Evolutionary conservation across 2,797 vertebrate species (phyloP).

Genomic region (Mico argentatus): DNA sequence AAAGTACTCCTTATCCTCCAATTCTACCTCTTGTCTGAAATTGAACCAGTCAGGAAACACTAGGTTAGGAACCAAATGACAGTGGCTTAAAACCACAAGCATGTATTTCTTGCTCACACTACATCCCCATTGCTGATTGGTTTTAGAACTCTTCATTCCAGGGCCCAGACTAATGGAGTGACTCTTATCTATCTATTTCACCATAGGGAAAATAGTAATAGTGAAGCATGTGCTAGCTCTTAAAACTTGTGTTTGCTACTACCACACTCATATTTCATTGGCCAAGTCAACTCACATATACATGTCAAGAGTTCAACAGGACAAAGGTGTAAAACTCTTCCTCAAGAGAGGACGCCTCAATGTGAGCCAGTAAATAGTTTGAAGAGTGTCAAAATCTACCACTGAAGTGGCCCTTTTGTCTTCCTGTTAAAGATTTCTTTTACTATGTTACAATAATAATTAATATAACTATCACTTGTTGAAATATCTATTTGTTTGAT

Average conservation of each 20-base stretch:
- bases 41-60: neutral
- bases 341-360: neutral
- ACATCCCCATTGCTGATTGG: neutral
- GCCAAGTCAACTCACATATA: neutral
- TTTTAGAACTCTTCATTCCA: neutral
- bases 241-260: neutral
- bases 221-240: neutral
- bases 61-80: neutral
- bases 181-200: neutral
- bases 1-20: neutral
- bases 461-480: neutral
- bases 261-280: neutral
- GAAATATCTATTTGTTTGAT: neutral
- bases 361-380: neutral
- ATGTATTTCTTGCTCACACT: neutral
- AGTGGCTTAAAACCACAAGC: neutral
- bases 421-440: neutral
- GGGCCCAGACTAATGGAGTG: neutral
- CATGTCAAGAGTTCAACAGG: neutral
- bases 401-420: neutral
- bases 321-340: neutral
- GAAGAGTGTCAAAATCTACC: neutral
- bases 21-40: neutral
- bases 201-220: neutral
- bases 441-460: neutral